Conservation (phyloP, 2,888 invertebrate species). For the Galerucella nymphaeae region DNA sequence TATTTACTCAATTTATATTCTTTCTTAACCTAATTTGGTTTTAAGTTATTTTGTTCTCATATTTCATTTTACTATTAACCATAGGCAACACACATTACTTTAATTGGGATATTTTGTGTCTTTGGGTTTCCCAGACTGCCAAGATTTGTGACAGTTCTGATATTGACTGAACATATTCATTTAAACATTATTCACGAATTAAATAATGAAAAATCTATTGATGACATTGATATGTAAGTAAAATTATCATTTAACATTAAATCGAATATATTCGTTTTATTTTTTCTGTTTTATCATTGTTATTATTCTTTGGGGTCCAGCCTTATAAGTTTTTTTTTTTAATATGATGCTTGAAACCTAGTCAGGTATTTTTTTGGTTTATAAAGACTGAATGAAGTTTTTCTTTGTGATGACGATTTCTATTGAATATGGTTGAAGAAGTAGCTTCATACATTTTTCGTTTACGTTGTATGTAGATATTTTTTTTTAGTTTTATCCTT, state of each 20-base stretch:
- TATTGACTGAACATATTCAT: too few species aligned
- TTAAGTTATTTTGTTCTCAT: too few species aligned
- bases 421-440: conserved; percentile 3
- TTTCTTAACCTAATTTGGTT: too few species aligned
- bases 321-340: conserved; percentile 12
- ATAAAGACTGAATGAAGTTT: conserved; percentile 35
- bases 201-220: too few species aligned
- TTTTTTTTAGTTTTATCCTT: conserved; percentile 12
- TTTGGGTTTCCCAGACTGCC: too few species aligned
- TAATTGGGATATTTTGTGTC: too few species aligned
- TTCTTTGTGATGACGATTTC: conserved; percentile 28
- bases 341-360: conserved; percentile 38
- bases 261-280: conserved; percentile 19
- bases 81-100: too few species aligned
- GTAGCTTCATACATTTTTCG: conserved; percentile 8
- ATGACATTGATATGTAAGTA: neutral
- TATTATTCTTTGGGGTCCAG: conserved; percentile 26
- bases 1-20: too few species aligned
- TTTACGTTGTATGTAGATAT: conserved; percentile 8
- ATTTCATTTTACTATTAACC: too few species aligned
- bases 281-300: conserved; percentile 16
- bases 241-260: neutral
- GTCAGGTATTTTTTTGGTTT: conserved; percentile 41
- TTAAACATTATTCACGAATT: too few species aligned
- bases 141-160: too few species aligned